A percentile compares a stretch with the other conserved stretches of the same genome.
Evolutionary conservation across 1,140 invertebrate genomes (phyloP).

Genomic region (Scaptomyza montana): DNA sequence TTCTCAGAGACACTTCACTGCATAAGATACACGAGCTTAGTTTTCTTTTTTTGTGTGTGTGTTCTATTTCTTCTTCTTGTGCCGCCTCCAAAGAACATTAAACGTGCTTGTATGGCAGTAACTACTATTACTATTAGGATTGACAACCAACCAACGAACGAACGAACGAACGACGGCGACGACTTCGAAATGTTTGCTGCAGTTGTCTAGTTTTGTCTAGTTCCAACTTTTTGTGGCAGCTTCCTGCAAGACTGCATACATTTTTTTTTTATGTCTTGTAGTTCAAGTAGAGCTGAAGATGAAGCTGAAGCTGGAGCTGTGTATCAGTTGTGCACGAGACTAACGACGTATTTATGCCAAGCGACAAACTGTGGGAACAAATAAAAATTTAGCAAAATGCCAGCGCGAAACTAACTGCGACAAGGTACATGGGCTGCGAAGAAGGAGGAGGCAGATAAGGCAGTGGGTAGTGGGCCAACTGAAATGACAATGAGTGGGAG

Average conservation of each 20-base stretch:
- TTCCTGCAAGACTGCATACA: slow-evolving; percentile 63
- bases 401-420: slow-evolving; percentile 21
- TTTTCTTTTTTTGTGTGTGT: slow-evolving; percentile 14
- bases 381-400: slow-evolving; percentile 80
- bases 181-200: slow-evolving; percentile 9
- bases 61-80: slow-evolving; percentile 40
- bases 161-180: slow-evolving; percentile 4
- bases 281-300: slow-evolving; percentile 53
- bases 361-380: slow-evolving; percentile 82
- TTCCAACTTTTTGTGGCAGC: slow-evolving; percentile 66
- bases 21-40: slow-evolving; percentile 22
- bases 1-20: slow-evolving; percentile 69
- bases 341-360: slow-evolving; percentile 82
- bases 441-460: background rate
- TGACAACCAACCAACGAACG: slow-evolving; percentile 1
- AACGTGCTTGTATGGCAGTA: slow-evolving; percentile 79
- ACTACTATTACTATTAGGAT: slow-evolving; percentile 71
- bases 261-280: slow-evolving; percentile 6
- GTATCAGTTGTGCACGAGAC: slow-evolving; percentile 48
- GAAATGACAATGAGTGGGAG: slow-evolving; percentile 16
- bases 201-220: slow-evolving; percentile 50
- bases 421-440: background rate
- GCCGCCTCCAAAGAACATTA: slow-evolving; percentile 77
- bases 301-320: slow-evolving; percentile 24
- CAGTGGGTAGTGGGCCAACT: too few relatives aligned